phyloP scores from a whole-genome alignment of 2,888 invertebrate genomes.

The Zygaena filipendulae region DNA sequence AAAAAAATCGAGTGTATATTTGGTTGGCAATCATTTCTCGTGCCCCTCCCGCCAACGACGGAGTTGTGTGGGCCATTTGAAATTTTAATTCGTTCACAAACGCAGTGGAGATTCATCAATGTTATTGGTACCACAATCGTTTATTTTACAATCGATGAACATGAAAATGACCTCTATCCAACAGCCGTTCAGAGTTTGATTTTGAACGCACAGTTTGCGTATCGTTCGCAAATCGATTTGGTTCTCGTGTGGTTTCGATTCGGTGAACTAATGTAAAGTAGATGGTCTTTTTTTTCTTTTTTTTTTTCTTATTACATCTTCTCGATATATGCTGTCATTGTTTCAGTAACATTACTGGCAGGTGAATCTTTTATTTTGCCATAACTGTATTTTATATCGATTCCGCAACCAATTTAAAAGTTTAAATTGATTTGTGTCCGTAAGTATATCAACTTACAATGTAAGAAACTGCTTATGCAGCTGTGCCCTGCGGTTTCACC shows the following conservation, averaged over 20 bases:
- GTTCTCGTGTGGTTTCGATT: constrained; percentile 33
- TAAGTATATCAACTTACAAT: constrained; percentile 17
- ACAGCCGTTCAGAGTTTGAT: neutral
- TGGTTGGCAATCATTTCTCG: too few relatives aligned
- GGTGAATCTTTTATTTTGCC: constrained; percentile 59
- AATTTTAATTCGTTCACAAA: constrained; percentile 57
- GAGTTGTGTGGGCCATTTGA: constrained; percentile 44
- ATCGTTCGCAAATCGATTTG: constrained; percentile 13
- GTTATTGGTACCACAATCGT: constrained; percentile 20
- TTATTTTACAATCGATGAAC: neutral
- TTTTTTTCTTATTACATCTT: too few relatives aligned
- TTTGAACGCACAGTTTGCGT: constrained; percentile 8
- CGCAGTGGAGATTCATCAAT: constrained; percentile 54
- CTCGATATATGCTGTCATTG: too few relatives aligned
- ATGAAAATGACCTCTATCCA: too few relatives aligned
- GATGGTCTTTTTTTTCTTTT: constrained; percentile 31
- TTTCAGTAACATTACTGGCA: constrained; percentile 53
- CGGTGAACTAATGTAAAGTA: constrained; percentile 52
- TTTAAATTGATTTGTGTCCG: too few relatives aligned
- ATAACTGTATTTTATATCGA: constrained; percentile 38
- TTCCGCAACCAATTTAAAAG: constrained; percentile 31
- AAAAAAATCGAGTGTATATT: neutral
- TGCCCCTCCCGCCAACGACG: constrained; percentile 43
- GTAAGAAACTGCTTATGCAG: too few relatives aligned
- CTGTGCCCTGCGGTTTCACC: too few relatives aligned